A percentile compares a stretch with the other conserved stretches of the same genome.
phyloP scores from a whole-genome alignment of 2,797 vertebrate species.

The Pseudochirops corinnae region DNA sequence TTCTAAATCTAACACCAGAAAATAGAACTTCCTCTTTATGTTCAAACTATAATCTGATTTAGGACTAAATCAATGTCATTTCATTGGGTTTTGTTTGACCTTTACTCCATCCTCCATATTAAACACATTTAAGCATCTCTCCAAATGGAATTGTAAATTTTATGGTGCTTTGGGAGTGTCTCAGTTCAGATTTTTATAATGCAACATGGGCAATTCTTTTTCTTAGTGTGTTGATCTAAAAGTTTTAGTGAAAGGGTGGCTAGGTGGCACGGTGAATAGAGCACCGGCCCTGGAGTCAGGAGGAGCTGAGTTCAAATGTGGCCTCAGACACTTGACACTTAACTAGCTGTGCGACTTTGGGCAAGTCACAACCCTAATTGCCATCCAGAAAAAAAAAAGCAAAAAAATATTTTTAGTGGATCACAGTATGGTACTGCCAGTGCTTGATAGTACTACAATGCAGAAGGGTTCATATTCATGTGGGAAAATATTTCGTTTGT shows the following conservation, averaged over 20 bases:
- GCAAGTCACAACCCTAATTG: too few relatives aligned
- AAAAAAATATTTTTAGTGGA: not conserved
- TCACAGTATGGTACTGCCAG: not conserved
- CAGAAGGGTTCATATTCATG: not conserved
- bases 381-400: too few relatives aligned
- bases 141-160: not conserved
- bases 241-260: not conserved
- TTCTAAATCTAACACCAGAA: not conserved
- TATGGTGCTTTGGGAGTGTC: not conserved
- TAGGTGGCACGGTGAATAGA: too few relatives aligned
- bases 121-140: not conserved
- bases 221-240: not conserved
- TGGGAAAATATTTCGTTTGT: not conserved
- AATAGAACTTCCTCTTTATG: not conserved
- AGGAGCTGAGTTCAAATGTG: too few relatives aligned
- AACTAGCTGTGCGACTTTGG: too few relatives aligned
- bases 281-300: too few relatives aligned
- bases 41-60: not conserved
- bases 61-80: not conserved
- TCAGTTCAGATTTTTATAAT: not conserved
- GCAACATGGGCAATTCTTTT: not conserved
- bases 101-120: not conserved
- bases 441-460: not conserved
- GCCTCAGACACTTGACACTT: too few relatives aligned
- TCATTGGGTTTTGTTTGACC: not conserved